Conservation (phyloP, 92 coral and sea anemone genomes). For the Parazoanthus swiftii region DNA sequence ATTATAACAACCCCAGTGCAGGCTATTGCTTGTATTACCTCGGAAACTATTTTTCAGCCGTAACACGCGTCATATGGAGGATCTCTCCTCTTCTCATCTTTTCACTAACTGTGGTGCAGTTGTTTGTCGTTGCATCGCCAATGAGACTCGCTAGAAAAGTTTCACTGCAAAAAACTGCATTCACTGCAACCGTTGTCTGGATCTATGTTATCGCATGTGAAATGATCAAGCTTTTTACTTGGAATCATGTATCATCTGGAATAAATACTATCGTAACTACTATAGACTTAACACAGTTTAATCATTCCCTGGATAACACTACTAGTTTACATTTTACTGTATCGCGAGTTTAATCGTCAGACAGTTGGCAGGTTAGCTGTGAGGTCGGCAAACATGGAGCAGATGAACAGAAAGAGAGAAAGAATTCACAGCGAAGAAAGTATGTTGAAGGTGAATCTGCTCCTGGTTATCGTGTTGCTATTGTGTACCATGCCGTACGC, state of each 20-base stretch:
- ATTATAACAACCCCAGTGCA: neutral
- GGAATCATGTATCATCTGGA: neutral
- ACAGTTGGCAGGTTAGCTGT: neutral
- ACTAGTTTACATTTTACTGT: neutral
- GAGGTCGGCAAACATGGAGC: neutral
- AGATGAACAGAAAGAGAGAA: slow-evolving; percentile 12
- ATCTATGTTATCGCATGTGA: neutral
- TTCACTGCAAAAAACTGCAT: neutral
- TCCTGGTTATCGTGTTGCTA: neutral
- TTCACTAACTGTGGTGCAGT: neutral
- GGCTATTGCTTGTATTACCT: neutral
- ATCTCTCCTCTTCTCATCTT: slow-evolving; percentile 34
- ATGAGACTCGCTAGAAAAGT: neutral
- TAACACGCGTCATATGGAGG: slow-evolving; percentile 28
- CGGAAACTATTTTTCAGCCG: neutral
- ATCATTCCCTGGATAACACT: neutral
- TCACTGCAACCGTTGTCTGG: neutral
- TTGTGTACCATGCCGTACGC: neutral
- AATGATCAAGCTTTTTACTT: neutral
- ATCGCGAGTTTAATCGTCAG: neutral
- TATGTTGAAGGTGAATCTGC: neutral
- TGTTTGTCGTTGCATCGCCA: neutral
- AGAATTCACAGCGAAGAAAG: neutral
- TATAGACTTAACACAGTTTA: neutral
- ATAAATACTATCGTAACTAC: neutral